Evolutionary conservation across 2,888 invertebrate genomes (phyloP).

Genomic region (Noctua janthina): DNA sequence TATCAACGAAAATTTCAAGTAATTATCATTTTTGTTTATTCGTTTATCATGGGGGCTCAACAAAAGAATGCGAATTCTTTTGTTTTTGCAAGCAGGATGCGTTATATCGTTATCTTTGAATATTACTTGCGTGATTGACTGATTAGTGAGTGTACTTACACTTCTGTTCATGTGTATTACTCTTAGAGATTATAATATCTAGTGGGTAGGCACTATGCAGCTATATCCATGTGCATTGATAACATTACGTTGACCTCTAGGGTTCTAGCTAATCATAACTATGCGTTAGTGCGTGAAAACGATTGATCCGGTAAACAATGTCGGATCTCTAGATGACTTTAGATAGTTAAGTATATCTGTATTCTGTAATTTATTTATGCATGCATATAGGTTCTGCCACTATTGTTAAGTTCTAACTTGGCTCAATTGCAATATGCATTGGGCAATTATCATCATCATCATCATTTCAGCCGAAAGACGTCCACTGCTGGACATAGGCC

Average conservation of each 20-base stretch:
- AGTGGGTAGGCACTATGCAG: conserved; percentile 2
- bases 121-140: conserved; percentile 31
- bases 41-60: background rate
- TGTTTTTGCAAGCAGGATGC: conserved; percentile 1
- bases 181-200: conserved; percentile 14
- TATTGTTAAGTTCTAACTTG: too few relatives aligned
- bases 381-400: background rate
- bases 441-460: too few relatives aligned
- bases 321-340: background rate
- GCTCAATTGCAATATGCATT: background rate
- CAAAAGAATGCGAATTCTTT: conserved; percentile 16
- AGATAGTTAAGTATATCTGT: background rate
- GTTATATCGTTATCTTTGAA: conserved; percentile 11
- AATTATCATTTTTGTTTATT: conserved; percentile 62
- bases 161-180: conserved; percentile 5
- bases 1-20: conserved; percentile 82
- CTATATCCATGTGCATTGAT: conserved; percentile 30
- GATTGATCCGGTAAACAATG: conserved; percentile 10
- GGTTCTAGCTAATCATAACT: conserved; percentile 5
- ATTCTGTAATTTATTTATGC: background rate
- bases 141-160: conserved; percentile 17
- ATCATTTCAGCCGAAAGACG: too few relatives aligned
- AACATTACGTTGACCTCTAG: conserved; percentile 43
- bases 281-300: background rate
- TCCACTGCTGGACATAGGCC: too few relatives aligned